Percentiles rank a stretch among this genome's conserved stretches.
phyloP scores from a whole-genome alignment of 2,797 vertebrate genomes.

The Botia kubotai region DNA sequence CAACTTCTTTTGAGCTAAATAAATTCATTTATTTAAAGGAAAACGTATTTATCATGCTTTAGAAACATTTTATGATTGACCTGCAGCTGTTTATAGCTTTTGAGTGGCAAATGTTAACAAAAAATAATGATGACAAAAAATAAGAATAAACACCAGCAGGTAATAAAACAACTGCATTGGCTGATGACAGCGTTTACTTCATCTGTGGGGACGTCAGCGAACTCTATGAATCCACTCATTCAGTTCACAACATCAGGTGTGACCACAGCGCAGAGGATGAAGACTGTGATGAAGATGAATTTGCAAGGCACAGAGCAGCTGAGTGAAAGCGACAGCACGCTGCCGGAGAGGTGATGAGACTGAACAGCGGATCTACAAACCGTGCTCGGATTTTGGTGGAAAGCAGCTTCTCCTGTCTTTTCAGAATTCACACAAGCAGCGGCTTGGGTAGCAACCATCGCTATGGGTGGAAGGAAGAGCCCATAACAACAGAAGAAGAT shows the following conservation, averaged over 20 bases:
- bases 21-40: background rate
- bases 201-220: constrained; percentile 40
- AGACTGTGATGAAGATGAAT: constrained; percentile 84
- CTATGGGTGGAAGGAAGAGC: constrained; percentile 85
- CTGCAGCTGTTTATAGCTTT: constrained; percentile 12
- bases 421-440: constrained; percentile 99
- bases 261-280: constrained; percentile 63
- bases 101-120: constrained; percentile 10
- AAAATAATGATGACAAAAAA: constrained; percentile 19
- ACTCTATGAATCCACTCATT: constrained; percentile 39
- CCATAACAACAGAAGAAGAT: constrained; percentile 68
- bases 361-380: constrained; percentile 88
- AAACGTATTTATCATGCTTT: background rate
- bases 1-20: background rate
- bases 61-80: background rate
- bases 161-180: constrained; percentile 31
- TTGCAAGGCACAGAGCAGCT: constrained; percentile 85
- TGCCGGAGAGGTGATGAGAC: constrained; percentile 81
- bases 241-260: constrained; percentile 56
- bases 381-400: constrained; percentile 99
- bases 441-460: constrained; percentile 97
- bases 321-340: constrained; percentile 90
- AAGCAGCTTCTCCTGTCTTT: constrained; percentile 98
- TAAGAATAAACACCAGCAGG: background rate
- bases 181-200: constrained; percentile 39